These are phyloP conservation scores for Napeogenes sylphis DNA, from an alignment of 2,888 invertebrate species.

Conservation along the genomic window DNA sequence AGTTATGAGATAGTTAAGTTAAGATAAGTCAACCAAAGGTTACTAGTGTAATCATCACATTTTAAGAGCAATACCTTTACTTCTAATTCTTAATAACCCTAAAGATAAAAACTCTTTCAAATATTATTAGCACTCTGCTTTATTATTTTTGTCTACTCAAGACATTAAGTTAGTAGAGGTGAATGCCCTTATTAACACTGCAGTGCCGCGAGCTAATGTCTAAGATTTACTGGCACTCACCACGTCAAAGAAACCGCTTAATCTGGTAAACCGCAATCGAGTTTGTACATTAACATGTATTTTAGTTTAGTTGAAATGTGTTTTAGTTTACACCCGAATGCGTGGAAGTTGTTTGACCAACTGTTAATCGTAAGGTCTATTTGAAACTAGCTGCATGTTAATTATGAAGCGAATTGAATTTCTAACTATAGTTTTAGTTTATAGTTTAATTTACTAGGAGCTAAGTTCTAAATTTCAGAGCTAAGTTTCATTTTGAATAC, in stretches of 20 bases:
- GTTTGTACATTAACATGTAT: constrained; percentile 18
- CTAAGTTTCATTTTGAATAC: no score
- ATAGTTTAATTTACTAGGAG: not conserved
- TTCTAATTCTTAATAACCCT: no score
- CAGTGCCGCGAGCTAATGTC: constrained; percentile 13
- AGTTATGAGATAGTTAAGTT: no score
- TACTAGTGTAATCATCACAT: no score
- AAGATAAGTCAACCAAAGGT: no score
- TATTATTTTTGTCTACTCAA: constrained; percentile 4
- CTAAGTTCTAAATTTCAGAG: no score
- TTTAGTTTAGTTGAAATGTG: constrained; percentile 8
- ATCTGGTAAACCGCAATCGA: constrained; percentile 16
- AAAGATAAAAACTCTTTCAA: not conserved
- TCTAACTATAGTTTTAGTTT: not conserved
- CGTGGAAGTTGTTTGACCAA: not conserved
- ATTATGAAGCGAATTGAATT: not conserved
- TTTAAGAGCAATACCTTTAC: no score
- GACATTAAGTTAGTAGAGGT: constrained; percentile 1
- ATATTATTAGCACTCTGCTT: not conserved
- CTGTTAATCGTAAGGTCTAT: constrained; percentile 2
- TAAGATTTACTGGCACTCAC: constrained; percentile 15
- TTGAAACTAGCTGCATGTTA: not conserved
- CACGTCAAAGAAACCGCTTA: constrained; percentile 23
- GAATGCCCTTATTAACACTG: constrained; percentile 5
- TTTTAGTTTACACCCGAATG: constrained; percentile 1